These are phyloP conservation scores for Lagopus muta DNA, from an alignment of 2,113 vertebrate genomes.

Conservation along the genomic window DNA sequence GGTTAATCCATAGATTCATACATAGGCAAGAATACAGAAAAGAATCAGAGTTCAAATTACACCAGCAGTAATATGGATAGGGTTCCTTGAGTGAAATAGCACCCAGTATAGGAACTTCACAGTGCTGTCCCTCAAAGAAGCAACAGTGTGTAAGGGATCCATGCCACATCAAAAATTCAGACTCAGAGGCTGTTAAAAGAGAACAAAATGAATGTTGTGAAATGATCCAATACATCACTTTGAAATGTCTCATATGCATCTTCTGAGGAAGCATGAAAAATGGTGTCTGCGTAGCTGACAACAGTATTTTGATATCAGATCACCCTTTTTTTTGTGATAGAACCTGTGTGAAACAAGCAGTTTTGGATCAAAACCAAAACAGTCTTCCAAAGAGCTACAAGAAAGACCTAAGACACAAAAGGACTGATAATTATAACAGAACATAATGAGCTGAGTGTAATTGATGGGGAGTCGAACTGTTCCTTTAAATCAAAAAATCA, in stretches of 20 bases:
- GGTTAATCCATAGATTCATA: not conserved
- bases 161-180: not conserved
- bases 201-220: not conserved
- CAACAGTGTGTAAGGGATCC: not conserved
- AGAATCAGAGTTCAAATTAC: not conserved
- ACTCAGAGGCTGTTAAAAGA: not conserved
- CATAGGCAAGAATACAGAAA: not conserved
- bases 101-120: not conserved
- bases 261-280: not conserved
- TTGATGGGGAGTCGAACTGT: conserved; percentile 29
- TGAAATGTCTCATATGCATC: conserved; percentile 5
- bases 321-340: conserved; percentile 17
- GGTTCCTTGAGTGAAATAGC: not conserved
- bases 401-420: conserved; percentile 61
- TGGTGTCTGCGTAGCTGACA: conserved; percentile 2
- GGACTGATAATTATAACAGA: conserved; percentile 55
- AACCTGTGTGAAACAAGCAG: conserved; percentile 55
- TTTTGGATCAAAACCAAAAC: conserved; percentile 51
- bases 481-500: conserved; percentile 31
- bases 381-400: conserved; percentile 46
- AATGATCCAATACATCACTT: not conserved
- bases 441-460: conserved; percentile 33
- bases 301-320: conserved; percentile 7
- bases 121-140: not conserved
- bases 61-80: not conserved